These are phyloP conservation scores for Chironomus tentans DNA, from an alignment of 2,888 invertebrate species.

Conservation along the genomic window DNA sequence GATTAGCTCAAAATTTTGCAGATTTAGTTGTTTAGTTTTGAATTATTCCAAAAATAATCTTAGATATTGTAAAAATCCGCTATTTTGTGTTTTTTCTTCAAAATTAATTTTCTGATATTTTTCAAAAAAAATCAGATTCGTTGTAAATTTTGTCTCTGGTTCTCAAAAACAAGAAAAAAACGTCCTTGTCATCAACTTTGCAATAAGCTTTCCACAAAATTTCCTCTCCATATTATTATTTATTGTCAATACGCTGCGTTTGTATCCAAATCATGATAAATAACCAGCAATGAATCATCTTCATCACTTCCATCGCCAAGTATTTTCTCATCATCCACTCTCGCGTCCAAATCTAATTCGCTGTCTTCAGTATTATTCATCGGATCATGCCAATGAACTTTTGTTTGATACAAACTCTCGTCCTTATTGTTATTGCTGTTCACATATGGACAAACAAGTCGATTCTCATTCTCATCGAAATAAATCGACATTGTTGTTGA, in stretches of 20 bases:
- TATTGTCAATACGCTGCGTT: slow-evolving; percentile 1
- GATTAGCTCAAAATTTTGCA: no score
- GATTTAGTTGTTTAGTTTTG: no score
- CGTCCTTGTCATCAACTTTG: no score
- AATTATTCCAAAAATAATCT: no score
- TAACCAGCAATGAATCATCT: slow-evolving; percentile 41
- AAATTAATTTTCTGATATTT: no score
- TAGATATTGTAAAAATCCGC: no score
- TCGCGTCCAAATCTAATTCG: neutral
- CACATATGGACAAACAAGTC: neutral
- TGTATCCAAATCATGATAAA: slow-evolving; percentile 31
- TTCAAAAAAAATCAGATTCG: no score
- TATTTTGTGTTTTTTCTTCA: no score
- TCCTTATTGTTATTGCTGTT: neutral
- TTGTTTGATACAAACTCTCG: neutral
- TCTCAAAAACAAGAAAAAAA: no score
- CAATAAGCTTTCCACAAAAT: no score
- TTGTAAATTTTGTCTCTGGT: no score
- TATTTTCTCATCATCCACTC: slow-evolving; percentile 36
- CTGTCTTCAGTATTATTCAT: neutral
- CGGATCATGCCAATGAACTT: slow-evolving; percentile 3
- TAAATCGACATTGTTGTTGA: slow-evolving; percentile 6
- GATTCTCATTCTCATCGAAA: slow-evolving; percentile 20
- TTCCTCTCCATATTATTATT: neutral
- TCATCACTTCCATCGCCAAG: slow-evolving; percentile 42